Evolutionary conservation across 2,888 invertebrate species (phyloP).

Genomic region (Cloeon dipterum): DNA sequence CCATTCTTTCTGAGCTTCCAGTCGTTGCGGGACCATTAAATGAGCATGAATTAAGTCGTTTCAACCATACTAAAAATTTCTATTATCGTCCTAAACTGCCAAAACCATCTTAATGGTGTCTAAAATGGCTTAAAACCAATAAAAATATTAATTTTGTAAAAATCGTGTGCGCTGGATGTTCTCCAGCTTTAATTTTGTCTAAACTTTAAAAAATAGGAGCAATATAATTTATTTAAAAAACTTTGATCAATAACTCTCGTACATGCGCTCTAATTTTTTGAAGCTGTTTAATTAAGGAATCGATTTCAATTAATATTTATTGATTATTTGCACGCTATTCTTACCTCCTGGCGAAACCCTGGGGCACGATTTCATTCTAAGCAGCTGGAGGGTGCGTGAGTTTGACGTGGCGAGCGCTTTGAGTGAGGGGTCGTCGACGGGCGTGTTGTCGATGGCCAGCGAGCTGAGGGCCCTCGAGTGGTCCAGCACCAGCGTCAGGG

Average conservation of each 20-base stretch:
- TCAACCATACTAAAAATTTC: too few species aligned
- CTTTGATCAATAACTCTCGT: too few species aligned
- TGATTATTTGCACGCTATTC: too few species aligned
- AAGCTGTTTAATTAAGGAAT: too few species aligned
- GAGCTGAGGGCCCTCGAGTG: conserved; percentile 9
- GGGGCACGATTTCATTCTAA: conserved; percentile 13
- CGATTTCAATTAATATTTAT: too few species aligned
- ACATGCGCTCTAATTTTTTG: too few species aligned
- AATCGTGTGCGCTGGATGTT: not conserved
- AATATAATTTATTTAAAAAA: not conserved
- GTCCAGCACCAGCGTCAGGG: conserved; percentile 11
- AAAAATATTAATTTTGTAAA: not conserved
- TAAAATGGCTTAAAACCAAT: not conserved
- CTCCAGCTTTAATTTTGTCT: not conserved
- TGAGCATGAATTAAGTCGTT: too few species aligned
- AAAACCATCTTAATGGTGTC: not conserved
- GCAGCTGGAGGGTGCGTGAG: conserved; percentile 12
- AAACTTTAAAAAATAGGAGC: not conserved
- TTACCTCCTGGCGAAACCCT: conserved; percentile 14
- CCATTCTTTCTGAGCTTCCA: too few species aligned
- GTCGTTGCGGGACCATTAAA: too few species aligned
- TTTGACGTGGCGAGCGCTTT: conserved; percentile 10
- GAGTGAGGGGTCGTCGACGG: conserved; percentile 9
- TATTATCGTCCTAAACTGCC: too few species aligned
- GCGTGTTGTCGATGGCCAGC: conserved; percentile 10